These are phyloP conservation scores for Leucosticte australis DNA, from an alignment of 2,113 vertebrate species.

Conservation along the genomic window DNA sequence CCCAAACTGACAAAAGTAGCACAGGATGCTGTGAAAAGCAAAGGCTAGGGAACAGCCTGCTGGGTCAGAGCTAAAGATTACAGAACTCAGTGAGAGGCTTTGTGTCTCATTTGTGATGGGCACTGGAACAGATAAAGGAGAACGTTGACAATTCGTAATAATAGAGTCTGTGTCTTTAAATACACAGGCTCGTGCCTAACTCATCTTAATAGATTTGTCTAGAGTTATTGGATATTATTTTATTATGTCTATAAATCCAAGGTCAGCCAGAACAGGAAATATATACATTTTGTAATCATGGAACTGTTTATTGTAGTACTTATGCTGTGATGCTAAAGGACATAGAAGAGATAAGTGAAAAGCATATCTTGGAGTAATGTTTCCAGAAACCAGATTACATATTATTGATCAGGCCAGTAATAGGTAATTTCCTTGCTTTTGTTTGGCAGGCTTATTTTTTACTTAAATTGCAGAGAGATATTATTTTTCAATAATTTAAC, in stretches of 20 bases:
- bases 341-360: neutral
- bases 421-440: conserved; percentile 11
- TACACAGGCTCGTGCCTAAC: neutral
- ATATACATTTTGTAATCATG: neutral
- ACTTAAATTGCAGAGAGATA: neutral
- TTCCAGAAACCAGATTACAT: conserved; percentile 33
- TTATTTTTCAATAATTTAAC: neutral
- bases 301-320: neutral
- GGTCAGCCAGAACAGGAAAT: neutral
- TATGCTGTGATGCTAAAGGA: neutral
- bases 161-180: neutral
- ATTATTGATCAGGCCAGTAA: conserved; percentile 3
- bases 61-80: neutral
- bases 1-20: neutral
- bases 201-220: neutral
- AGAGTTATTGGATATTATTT: conserved; percentile 20
- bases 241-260: neutral
- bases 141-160: neutral
- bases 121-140: neutral
- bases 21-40: neutral
- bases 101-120: neutral
- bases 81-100: neutral
- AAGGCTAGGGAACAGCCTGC: neutral
- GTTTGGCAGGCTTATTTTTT: conserved; percentile 15
- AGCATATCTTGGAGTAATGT: neutral